A percentile compares a stretch with the other conserved stretches of the same genome.
These are phyloP conservation scores for Calameuta filiformis DNA, from an alignment of 2,888 invertebrate genomes.

Conservation along the genomic window DNA sequence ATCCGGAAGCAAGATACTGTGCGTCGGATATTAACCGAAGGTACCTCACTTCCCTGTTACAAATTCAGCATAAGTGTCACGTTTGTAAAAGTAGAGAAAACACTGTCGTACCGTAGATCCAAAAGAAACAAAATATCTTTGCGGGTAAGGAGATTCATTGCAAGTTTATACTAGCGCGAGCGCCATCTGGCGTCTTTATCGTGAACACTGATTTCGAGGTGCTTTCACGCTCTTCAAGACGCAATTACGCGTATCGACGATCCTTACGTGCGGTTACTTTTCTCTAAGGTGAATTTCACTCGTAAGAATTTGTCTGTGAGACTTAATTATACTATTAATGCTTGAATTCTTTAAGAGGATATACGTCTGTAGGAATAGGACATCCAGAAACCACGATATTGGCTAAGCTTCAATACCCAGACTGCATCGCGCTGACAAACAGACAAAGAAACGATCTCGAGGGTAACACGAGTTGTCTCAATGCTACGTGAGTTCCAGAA, in stretches of 20 bases:
- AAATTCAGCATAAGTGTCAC: background rate
- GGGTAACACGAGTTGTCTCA: conserved; percentile 27
- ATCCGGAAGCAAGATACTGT: background rate
- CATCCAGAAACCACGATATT: background rate
- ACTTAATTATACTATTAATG: background rate
- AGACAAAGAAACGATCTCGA: conserved; percentile 22
- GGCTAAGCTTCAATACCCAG: background rate
- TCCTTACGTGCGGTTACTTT: background rate
- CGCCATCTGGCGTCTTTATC: background rate
- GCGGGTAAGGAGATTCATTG: background rate
- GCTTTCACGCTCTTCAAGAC: background rate
- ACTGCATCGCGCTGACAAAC: background rate
- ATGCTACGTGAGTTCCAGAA: conserved; percentile 57
- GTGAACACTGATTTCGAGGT: background rate
- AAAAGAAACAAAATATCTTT: background rate
- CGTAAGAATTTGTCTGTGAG: background rate
- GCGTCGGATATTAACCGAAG: background rate
- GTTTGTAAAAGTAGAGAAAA: background rate
- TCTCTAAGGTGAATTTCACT: background rate
- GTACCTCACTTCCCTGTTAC: background rate
- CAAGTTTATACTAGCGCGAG: background rate
- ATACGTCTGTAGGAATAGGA: background rate
- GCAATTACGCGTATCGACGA: background rate
- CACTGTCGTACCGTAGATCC: background rate
- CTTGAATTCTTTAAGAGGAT: background rate